A percentile compares a stretch with the other conserved stretches of the same genome.
Conservation (phyloP, 2,888 invertebrate species). For the Xanthorhoe spadicearia region DNA sequence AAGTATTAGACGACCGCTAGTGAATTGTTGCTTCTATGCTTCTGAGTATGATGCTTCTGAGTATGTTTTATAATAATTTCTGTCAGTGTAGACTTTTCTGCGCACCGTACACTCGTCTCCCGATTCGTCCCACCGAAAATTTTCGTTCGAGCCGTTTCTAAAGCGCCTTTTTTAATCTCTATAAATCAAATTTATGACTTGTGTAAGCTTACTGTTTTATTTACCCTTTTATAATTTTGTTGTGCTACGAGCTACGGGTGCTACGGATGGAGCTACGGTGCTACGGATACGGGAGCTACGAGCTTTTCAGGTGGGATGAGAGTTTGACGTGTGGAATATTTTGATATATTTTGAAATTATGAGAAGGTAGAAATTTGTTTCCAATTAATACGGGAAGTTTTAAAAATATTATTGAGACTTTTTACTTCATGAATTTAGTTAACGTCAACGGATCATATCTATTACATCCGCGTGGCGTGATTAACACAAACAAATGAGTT, state of each 20-base stretch:
- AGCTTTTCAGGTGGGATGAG: not conserved
- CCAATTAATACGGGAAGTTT: not conserved
- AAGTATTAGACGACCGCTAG: no score
- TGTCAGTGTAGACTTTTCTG: conserved; percentile 40
- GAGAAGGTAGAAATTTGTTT: not conserved
- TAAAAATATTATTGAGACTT: no score
- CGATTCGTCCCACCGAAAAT: conserved; percentile 83
- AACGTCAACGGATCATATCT: no score
- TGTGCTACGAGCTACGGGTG: conserved; percentile 48
- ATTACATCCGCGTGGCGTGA: no score
- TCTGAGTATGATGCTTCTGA: not conserved
- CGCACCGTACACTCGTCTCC: conserved; percentile 75
- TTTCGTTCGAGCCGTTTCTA: conserved; percentile 84
- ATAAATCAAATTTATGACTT: conserved; percentile 86
- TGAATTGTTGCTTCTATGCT: no score
- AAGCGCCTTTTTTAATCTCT: conserved; percentile 85
- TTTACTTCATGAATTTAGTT: no score
- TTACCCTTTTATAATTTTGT: conserved; percentile 85
- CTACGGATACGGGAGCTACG: conserved; percentile 19
- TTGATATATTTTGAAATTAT: not conserved
- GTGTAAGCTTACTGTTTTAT: conserved; percentile 85
- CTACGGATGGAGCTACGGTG: conserved; percentile 40
- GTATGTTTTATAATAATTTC: not conserved
- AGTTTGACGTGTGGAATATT: not conserved
- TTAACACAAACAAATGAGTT: no score